These are phyloP conservation scores for Paradoxurus hermaphroditus DNA, from an alignment of 2,113 vertebrate genomes.

Conservation along the genomic window DNA sequence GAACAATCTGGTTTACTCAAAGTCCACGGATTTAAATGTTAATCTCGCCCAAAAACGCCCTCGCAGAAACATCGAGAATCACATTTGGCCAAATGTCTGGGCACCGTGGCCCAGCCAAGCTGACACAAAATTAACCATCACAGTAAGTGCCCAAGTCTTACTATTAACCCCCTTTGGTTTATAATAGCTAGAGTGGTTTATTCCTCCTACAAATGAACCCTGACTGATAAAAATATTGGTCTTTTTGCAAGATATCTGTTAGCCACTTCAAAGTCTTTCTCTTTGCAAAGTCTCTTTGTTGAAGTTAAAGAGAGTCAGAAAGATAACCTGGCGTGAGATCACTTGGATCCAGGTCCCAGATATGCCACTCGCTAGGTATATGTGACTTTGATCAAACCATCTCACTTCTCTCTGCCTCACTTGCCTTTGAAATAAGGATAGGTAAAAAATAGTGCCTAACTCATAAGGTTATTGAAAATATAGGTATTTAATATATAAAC, in stretches of 20 bases:
- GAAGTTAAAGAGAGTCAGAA: not conserved
- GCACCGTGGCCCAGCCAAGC: not conserved
- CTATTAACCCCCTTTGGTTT: not conserved
- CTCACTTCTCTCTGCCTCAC: not conserved
- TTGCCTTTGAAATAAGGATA: not conserved
- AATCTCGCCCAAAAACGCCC: not conserved
- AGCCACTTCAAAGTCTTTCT: slow-evolving; percentile 12
- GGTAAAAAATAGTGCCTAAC: not conserved
- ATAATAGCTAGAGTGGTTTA: not conserved
- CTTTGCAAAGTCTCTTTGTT: not conserved
- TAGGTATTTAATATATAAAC: not conserved
- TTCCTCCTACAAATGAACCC: not conserved
- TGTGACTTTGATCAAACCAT: not conserved
- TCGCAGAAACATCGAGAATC: not conserved
- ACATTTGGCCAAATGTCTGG: not conserved
- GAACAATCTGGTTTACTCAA: not conserved
- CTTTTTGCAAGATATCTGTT: not conserved
- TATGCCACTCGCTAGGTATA: not conserved
- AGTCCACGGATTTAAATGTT: not conserved
- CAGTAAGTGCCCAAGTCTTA: not conserved
- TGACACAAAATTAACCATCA: not conserved
- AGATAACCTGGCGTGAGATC: not conserved
- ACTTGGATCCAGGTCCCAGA: not conserved
- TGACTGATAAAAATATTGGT: not conserved
- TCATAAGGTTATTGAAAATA: not conserved